A percentile compares a stretch with the other conserved stretches of the same genome.
Conservation (phyloP, 2,797 vertebrate species). For the Aythya fuligula region DNA sequence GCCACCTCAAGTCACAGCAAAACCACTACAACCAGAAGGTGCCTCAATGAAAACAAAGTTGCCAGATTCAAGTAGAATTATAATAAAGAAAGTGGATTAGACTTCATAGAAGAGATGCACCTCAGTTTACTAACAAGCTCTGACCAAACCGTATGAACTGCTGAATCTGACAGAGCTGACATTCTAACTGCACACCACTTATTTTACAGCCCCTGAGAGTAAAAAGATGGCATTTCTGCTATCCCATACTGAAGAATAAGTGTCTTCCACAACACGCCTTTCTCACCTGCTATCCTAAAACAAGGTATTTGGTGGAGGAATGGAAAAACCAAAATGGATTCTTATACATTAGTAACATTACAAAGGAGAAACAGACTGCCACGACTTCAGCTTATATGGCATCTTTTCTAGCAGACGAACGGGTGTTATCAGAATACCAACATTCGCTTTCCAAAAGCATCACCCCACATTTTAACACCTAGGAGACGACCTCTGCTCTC, state of each 20-base stretch:
- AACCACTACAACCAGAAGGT: not conserved
- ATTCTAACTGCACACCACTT: not conserved
- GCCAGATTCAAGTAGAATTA: not conserved
- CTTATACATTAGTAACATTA: not conserved
- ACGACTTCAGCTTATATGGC: rapidly evolving
- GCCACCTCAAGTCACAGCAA: not conserved
- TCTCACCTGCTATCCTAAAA: not conserved
- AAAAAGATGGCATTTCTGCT: not conserved
- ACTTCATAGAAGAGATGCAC: not conserved
- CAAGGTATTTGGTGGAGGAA: not conserved
- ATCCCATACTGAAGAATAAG: not conserved
- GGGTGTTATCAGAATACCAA: not conserved
- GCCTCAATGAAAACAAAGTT: not conserved
- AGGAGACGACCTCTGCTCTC: not conserved
- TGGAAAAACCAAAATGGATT: not conserved
- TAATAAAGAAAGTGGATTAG: rapidly evolving
- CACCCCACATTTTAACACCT: not conserved
- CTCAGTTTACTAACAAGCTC: not conserved
- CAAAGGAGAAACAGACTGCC: not conserved
- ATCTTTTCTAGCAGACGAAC: not conserved
- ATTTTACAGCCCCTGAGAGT: not conserved
- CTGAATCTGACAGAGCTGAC: not conserved
- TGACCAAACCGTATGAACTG: not conserved
- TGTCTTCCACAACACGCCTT: not conserved
- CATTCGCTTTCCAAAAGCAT: not conserved